phyloP scores from a whole-genome alignment of 2,888 invertebrate species.

The Sarcophaga carnaria region DNA sequence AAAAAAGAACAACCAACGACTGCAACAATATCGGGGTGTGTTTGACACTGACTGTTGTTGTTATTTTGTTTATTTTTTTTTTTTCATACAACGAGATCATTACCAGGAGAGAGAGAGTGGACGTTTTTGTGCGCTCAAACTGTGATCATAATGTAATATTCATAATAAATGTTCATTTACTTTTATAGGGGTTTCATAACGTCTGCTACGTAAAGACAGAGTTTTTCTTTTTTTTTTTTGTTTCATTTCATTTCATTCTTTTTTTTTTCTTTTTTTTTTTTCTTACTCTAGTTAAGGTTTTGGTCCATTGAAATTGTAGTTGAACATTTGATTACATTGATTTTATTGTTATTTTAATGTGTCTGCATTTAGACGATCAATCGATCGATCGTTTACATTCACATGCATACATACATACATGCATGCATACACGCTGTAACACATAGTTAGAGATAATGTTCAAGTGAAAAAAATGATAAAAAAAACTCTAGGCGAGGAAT shows the following conservation, averaged over 20 bases:
- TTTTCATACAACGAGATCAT: constrained; percentile 1
- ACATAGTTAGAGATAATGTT: constrained; percentile 16
- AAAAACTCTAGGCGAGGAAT: neutral
- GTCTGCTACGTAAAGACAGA: neutral
- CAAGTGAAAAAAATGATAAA: neutral
- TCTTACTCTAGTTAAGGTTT: constrained; percentile 1
- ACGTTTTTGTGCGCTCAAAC: neutral
- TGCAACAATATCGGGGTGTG: constrained; percentile 2
- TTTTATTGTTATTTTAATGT: constrained; percentile 43
- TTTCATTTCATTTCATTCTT: neutral
- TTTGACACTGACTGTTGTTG: constrained; percentile 1
- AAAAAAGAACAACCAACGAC: neutral
- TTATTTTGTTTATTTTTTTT: neutral
- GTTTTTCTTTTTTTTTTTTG: neutral
- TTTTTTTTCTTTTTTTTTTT: neutral
- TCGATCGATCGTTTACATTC: neutral
- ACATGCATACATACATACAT: neutral
- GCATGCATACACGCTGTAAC: neutral
- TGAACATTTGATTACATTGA: constrained; percentile 40
- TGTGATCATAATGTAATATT: constrained; percentile 2
- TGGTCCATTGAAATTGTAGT: constrained; percentile 40
- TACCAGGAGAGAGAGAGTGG: neutral
- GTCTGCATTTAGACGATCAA: constrained; percentile 19
- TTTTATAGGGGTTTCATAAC: constrained; percentile 16
- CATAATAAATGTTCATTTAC: constrained; percentile 33